Base-by-base conservation (phyloP, 2,113 vertebrate genomes). In the Brevimyrus niger region DNA sequence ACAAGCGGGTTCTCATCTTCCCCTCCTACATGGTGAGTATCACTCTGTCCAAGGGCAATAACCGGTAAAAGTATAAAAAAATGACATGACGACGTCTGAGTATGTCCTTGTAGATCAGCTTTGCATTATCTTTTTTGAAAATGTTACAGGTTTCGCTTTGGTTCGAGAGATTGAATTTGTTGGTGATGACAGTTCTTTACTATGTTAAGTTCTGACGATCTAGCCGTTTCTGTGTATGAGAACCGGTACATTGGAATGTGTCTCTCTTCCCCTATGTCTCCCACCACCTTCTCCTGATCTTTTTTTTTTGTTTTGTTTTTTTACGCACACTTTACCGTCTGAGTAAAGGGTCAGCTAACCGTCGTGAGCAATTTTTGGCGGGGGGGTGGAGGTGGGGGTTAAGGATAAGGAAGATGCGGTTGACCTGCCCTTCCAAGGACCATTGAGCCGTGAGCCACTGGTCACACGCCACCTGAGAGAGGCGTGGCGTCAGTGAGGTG, bases 1-100 rank as follows among this genome's bases (percentile, higher is more conserved):
- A 97, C 92, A 97, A 97, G 85, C 93, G 97, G 61, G 96, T 97
- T 91, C 94, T 97, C 91, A 97, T 97, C 92, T 97, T 97, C 86
- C 96, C 96, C 92, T 97, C 96, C 0, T 97, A 97, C 91, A 97
- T 97, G 97, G 97, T 97, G 92, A 95, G 96, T 95, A 89, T 8
- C 23, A 95, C 21, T 17, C 17, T 83, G 6, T 83, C 44, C 3
- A 0, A 44, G 76, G 13, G 35, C 35, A 46, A 4, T 38, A 21
- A 10, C 80, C 80, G 1, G 13, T 17, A 38, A 76, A 76, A 76
- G 31, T 38, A 76, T 4, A 17, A 76, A 38, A 44, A 76, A 38
- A 17, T 65, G 23, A 10, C 7, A n/a, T 61, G 6, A n/a, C 2
- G 1, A 27, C 10, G n/a, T 65, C 58, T 65, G 58, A 65, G 58